phyloP scores from a whole-genome alignment of 2,113 vertebrate genomes.

The Canis aureus region DNA sequence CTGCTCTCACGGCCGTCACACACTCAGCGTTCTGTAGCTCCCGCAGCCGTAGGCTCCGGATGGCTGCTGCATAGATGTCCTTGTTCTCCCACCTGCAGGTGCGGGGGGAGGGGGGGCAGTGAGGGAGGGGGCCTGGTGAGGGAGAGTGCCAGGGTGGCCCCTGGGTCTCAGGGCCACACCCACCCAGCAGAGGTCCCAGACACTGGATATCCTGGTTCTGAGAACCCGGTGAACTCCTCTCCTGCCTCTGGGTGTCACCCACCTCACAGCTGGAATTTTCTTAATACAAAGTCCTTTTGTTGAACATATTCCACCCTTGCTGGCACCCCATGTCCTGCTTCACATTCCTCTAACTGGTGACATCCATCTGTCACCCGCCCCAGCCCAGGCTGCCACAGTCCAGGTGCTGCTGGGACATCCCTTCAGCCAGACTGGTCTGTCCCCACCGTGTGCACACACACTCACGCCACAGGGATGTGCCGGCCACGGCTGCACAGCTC shows the following conservation, averaged over 20 bases:
- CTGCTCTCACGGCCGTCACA: constrained; percentile 94
- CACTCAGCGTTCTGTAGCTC: constrained; percentile 96
- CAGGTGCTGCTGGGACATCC: not conserved
- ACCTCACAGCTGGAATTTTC: not conserved
- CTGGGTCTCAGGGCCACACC: not conserved
- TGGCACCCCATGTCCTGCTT: accelerated
- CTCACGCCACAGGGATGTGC: constrained; percentile 94
- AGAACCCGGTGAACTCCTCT: not conserved
- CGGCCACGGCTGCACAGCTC: constrained; percentile 95
- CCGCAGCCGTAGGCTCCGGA: constrained; percentile 93
- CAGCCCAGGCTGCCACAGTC: accelerated
- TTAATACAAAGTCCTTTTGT: not conserved
- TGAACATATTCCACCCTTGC: not conserved
- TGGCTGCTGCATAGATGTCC: constrained; percentile 92
- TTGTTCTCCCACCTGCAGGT: constrained; percentile 96
- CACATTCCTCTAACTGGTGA: not conserved
- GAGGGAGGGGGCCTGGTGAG: not conserved
- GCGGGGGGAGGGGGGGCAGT: not conserved
- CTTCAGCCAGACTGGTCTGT: not conserved
- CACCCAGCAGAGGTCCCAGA: not conserved
- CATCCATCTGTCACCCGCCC: accelerated
- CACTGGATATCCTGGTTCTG: not conserved
- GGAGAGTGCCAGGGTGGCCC: not conserved
- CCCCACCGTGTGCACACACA: accelerated
- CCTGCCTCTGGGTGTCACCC: not conserved